Percentiles rank a stretch among this genome's conserved stretches.
Evolutionary conservation across 2,113 vertebrate genomes (phyloP).

Genomic region (Neotoma lepida): DNA sequence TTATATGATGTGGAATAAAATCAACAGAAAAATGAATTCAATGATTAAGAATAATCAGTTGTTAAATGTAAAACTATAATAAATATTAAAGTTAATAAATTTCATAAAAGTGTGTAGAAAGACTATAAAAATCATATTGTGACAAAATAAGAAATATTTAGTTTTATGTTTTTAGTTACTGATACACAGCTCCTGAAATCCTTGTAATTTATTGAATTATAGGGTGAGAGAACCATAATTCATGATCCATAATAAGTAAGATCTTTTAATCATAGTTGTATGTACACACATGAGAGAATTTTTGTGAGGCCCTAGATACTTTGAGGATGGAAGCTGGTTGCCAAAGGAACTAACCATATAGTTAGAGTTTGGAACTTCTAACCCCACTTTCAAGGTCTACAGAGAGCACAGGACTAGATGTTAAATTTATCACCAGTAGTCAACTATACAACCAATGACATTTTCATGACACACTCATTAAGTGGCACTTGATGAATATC

Average conservation of each 20-base stretch:
- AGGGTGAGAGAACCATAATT: neutral
- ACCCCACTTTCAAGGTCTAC: neutral
- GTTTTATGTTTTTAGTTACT: neutral
- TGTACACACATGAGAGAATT: neutral
- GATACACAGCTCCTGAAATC: neutral
- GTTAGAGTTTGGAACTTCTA: neutral
- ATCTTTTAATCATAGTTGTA: neutral
- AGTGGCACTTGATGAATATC: neutral
- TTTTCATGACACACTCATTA: no score
- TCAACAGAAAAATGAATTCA: neutral
- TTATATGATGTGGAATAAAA: neutral
- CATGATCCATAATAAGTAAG: neutral
- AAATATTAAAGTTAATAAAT: neutral
- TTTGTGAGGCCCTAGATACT: neutral
- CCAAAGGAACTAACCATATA: neutral
- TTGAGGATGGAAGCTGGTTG: neutral
- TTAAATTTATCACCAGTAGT: neutral
- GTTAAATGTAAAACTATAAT: neutral
- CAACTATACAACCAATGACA: neutral
- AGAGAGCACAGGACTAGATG: fast-evolving
- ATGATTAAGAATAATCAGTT: neutral
- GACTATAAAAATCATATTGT: neutral
- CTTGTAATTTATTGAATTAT: neutral
- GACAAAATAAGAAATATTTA: neutral
- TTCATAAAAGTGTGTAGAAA: neutral